phyloP scores from a whole-genome alignment of 2,113 vertebrate species.

The Elanus axillaris region DNA sequence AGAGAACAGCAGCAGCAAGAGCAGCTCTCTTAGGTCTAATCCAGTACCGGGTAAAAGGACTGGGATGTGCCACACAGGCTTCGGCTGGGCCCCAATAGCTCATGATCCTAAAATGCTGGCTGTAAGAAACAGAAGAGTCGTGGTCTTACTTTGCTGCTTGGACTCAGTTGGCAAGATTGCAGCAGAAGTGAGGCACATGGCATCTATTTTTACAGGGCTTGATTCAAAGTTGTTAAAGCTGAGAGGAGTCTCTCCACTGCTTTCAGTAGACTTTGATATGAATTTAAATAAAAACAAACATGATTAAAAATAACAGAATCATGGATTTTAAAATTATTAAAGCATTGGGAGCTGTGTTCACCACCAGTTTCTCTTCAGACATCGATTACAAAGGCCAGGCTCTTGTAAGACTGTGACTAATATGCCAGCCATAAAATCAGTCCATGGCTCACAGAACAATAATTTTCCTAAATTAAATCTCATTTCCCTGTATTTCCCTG shows the following conservation, averaged over 20 bases:
- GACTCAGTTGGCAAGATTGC: background rate
- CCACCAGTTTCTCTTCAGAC: background rate
- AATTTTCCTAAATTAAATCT: slow-evolving; percentile 41
- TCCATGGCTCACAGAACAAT: slow-evolving; percentile 2
- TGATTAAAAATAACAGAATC: background rate
- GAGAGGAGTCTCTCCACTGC: background rate
- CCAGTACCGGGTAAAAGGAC: background rate
- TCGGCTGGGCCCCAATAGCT: background rate
- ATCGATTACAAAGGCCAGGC: background rate
- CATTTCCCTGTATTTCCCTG: background rate
- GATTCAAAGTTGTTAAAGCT: background rate
- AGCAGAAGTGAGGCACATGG: background rate
- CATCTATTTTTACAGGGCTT: background rate
- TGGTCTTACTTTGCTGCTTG: background rate
- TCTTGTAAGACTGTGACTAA: background rate
- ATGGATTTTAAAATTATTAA: background rate
- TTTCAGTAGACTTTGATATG: background rate
- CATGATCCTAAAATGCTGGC: background rate
- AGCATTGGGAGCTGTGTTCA: background rate
- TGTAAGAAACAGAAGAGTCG: background rate
- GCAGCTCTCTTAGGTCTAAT: background rate
- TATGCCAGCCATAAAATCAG: background rate
- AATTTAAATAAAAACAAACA: background rate
- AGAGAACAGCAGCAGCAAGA: background rate
- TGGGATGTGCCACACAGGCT: background rate